Base-by-base conservation (phyloP, 2,888 invertebrate genomes). In the Myathropa florea region DNA sequence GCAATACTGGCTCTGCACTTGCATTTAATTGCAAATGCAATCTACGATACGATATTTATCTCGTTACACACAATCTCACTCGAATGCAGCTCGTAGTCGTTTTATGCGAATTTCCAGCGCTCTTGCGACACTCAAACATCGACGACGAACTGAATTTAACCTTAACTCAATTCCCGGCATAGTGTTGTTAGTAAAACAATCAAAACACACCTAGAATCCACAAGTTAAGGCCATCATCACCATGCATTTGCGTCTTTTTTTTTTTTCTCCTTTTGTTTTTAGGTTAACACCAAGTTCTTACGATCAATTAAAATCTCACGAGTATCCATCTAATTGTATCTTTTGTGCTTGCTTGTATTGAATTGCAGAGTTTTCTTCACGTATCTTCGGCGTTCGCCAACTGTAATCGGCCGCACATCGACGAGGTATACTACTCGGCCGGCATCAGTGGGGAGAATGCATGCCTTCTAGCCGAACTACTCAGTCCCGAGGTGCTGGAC, bases 371-470 rank as follows among this genome's bases (percentile, higher is more conserved):
- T 1, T 91, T 94, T 63, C 93, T 96, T 0, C 95, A 96, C 89
- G 94, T 96, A 4, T 95, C 95, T 0, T 95, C 96, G 0, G 95
- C 95, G 0, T 96, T 95, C 91, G 94, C 95, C 30, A 95, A 96
- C 91, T 95, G 95, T 90, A 90, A 92, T 55, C 89, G 90, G 2
- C 59, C 88, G 0, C 89, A 90, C 36, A 91, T 93, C 46, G 91
- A 92, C 26, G 93, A 93, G 87, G 89, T 90, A 39, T 92, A 91
- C 86, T 93, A 93, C 88, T 90, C 90, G n/a, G 89, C 92, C 0
- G 91, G 91, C 26, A 90, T 92, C 23, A 90, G 89, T 33, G 92
- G 91, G 3, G 90, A 91, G 7, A 91, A 92, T 79, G 89, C 93
- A n/a, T 89, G 92, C 33, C 78, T 89, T 55, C 67, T 92, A 68